Percentiles rank a stretch among this genome's conserved stretches.
These are phyloP conservation scores for Cetoscarus ocellatus DNA, from an alignment of 2,797 vertebrate genomes.

Conservation along the genomic window DNA sequence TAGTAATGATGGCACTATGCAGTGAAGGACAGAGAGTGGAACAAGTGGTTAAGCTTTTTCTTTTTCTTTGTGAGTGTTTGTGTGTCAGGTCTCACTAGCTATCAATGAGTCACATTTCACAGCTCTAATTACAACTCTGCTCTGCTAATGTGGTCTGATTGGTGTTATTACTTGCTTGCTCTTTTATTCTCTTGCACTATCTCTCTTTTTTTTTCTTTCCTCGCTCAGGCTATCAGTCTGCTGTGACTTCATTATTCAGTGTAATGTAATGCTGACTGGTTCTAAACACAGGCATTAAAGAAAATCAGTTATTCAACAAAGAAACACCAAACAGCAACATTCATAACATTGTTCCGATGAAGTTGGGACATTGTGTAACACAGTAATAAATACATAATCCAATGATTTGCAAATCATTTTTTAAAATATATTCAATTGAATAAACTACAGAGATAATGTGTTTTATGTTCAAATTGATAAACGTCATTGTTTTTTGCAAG, in stretches of 20 bases:
- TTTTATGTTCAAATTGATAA: too few relatives aligned
- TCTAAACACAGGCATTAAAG: not conserved
- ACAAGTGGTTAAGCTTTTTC: constrained; percentile 39
- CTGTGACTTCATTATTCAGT: constrained; percentile 38
- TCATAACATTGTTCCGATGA: not conserved
- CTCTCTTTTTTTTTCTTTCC: constrained; percentile 4
- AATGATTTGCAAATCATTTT: too few relatives aligned
- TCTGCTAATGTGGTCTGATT: constrained; percentile 67
- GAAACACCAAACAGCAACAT: not conserved
- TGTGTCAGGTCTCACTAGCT: constrained; percentile 29
- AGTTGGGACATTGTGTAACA: too few relatives aligned
- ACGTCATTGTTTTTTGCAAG: too few relatives aligned
- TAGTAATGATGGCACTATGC: constrained; percentile 7
- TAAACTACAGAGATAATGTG: too few relatives aligned
- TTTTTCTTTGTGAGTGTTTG: constrained; percentile 18
- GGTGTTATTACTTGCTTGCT: constrained; percentile 60
- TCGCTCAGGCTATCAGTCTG: constrained; percentile 22
- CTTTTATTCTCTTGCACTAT: constrained; percentile 30
- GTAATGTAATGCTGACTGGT: constrained; percentile 11
- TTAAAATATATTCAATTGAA: too few relatives aligned
- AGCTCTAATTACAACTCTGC: constrained; percentile 62
- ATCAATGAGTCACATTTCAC: constrained; percentile 67
- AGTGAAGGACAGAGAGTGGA: constrained; percentile 10
- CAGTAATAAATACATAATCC: too few relatives aligned
- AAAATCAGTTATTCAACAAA: not conserved